Evolutionary conservation across 1,140 invertebrate genomes (phyloP), one percentile per base, ranked within the genome.

Genomic region (Bicyclus anynana): DNA sequence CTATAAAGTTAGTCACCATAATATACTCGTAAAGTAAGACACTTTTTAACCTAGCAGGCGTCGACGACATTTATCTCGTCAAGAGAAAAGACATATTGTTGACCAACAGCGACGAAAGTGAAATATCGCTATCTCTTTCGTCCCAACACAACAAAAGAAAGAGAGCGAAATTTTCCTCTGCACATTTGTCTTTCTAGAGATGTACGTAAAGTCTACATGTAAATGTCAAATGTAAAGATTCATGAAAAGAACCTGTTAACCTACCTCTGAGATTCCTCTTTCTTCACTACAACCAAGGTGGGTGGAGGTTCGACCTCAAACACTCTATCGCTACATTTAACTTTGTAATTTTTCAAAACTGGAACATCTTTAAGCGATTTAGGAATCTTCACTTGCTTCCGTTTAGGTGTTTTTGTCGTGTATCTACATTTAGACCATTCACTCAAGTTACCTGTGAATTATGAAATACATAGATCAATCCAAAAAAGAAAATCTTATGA

Each of bases 361-460:
- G 83, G 55, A 62, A 91, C 90, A 2, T 93, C 89, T 73, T 92
- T 91, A 0, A 94, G 89, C 18, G 92, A 89, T 13, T 85, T 79
- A 1, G 97, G 95, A 23, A 99, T 82, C 71, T 91, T 91, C 68
- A 98, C 96, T 40, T 91, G 80, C n/a, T 77, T 91, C 51, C 96
- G 88, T 68, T 94, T 91, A 5, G 98, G 97, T 16, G 93, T 91
- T 67, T 92, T 91, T 0, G 93, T 92, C 6, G 93, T 74, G 65
- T 94, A 93, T 37, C 91, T 90, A 82, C 98, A 99, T 84, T 95
- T 96, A 0, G 95, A 94, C 96, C 97, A 99, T 80, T 98, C 97
- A 17, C 93, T 94, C 26, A 97, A 67, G 80, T 94, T 89, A 37
- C 97, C 98, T 65, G 12, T 10, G 12, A 9, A 7, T 20, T 4